These are phyloP conservation scores for Parauchenoglanis ngamensis DNA, from an alignment of 2,797 vertebrate species.

Conservation along the genomic window DNA sequence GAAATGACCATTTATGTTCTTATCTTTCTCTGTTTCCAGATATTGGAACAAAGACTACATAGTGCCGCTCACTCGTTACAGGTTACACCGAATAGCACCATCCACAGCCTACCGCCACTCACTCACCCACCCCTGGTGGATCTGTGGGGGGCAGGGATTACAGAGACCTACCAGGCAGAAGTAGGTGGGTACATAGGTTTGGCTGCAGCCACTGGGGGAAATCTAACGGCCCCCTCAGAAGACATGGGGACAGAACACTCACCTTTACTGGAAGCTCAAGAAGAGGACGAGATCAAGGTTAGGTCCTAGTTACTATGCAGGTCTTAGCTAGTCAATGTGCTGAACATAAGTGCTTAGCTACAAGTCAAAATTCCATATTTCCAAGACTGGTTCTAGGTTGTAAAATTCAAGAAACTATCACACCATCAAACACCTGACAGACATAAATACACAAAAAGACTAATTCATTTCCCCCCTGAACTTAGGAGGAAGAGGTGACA, in stretches of 20 bases:
- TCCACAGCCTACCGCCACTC: slow-evolving; percentile 77
- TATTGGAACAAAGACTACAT: slow-evolving; percentile 78
- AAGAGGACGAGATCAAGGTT: slow-evolving; percentile 82
- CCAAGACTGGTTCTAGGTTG: neutral
- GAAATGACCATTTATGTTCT: neutral
- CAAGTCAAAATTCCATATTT: neutral
- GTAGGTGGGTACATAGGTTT: slow-evolving; percentile 81
- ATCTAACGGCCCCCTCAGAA: slow-evolving; percentile 72
- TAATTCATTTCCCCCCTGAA: slow-evolving; percentile 30
- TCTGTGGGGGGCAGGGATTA: slow-evolving; percentile 82
- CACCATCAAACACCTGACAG: neutral
- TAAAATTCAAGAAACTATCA: neutral
- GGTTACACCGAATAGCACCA: slow-evolving; percentile 82
- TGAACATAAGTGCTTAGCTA: neutral
- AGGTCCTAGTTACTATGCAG: slow-evolving; percentile 41
- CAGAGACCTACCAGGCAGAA: slow-evolving; percentile 79
- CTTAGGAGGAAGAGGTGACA: slow-evolving; percentile 85
- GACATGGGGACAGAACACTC: slow-evolving; percentile 82
- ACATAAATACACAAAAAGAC: neutral
- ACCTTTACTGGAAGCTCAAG: slow-evolving; percentile 87
- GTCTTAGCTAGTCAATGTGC: neutral
- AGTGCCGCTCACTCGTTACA: slow-evolving; percentile 80
- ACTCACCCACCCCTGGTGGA: slow-evolving; percentile 85
- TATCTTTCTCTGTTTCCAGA: slow-evolving; percentile 60
- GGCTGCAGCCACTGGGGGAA: slow-evolving; percentile 80